Evolutionary conservation across 2,113 vertebrate species (phyloP), one percentile per base, ranked within the genome.

Genomic region (Hippopotamus amphibius): DNA sequence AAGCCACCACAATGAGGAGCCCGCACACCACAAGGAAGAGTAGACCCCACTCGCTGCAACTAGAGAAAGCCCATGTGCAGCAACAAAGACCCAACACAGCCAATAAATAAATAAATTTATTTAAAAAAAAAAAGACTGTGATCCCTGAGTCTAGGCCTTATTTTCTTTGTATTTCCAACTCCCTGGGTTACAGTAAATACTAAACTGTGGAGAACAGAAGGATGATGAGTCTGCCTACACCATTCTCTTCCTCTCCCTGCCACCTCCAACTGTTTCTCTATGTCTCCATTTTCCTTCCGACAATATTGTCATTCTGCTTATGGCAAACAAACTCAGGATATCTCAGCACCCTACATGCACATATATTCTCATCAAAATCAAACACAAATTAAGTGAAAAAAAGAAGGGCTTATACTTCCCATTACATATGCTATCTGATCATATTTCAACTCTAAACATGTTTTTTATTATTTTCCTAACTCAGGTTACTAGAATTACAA

Each of bases 391-490:
- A 65, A 83, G 80, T 55, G 12, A 66, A 48, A 93, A 92, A 76
- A 13, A 92, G 41, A 84, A 55, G 19, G 26, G 41, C 5, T 63
- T 74, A 5, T 24, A 43, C 65, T 77, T 74, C 63, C 69, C 63
- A 74, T 92, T 50, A 53, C 55, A 50, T 83, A 71, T 69, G 50
- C 72, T 86, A 33, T 72, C 66, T 80, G 87, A 83, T 94, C 71
- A 17, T n/a, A 68, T 93, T 95, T 96, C 88, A 65, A 9, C 83
- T 79, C 85, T 57, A 85, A 79, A 89, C 55, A 89, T 13, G n/a
- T 74, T 96, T 95, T 65, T 83, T 88, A 71, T 95, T 77, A 59
- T 53, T 77, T 57, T 93, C 43, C 81, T 50, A 88, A 41, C 55
- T 95, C 85, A 68, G 53, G 53, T 82, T 33, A 55, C 48, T 81